A percentile compares a stretch with the other conserved stretches of the same genome.
phyloP scores from a whole-genome alignment of 2,888 invertebrate species.

The Oconnorella tubifera region DNA sequence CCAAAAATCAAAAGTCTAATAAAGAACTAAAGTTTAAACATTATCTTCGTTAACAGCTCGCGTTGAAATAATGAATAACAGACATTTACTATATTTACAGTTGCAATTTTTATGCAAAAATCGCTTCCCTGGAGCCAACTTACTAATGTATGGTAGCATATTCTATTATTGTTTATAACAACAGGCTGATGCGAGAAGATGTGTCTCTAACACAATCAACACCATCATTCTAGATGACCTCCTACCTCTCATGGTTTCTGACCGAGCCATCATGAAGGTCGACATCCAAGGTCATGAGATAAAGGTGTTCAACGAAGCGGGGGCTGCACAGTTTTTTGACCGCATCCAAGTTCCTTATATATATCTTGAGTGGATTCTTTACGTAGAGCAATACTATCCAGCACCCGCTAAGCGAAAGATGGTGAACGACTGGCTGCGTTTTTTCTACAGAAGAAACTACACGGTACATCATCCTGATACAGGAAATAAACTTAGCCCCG shows the following conservation, averaged over 20 bases:
- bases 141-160: too few relatives aligned
- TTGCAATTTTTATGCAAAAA: too few relatives aligned
- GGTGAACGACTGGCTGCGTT: background rate
- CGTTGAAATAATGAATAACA: too few relatives aligned
- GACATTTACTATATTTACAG: too few relatives aligned
- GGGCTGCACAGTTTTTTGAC: background rate
- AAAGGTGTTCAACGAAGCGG: background rate
- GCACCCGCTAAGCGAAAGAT: background rate
- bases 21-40: too few relatives aligned
- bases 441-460: background rate
- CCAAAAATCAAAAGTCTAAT: too few relatives aligned
- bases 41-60: too few relatives aligned
- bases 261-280: background rate
- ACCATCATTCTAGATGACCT: background rate
- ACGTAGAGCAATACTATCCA: background rate
- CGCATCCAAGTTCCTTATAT: background rate
- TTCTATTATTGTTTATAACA: too few relatives aligned
- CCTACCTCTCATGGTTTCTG: background rate
- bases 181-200: background rate
- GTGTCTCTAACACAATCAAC: background rate
- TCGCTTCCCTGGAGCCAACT: too few relatives aligned
- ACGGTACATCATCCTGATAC: background rate
- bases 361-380: background rate
- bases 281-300: background rate
- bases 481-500: background rate